These are phyloP conservation scores for Drosophila yooni DNA, from an alignment of 2,888 invertebrate genomes.

Conservation along the genomic window DNA sequence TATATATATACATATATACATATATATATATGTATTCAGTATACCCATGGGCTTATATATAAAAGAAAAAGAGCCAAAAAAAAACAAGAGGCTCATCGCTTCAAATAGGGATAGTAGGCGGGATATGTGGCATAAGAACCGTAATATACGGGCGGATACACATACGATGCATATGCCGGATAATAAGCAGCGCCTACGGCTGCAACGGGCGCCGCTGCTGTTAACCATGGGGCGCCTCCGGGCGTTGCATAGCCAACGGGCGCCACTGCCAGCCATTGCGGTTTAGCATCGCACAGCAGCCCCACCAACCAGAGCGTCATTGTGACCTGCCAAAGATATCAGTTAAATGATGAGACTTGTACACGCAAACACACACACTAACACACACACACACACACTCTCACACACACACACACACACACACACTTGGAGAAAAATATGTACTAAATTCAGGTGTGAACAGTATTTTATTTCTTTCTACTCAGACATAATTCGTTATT, in stretches of 20 bases:
- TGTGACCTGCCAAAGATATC: conserved; percentile 48
- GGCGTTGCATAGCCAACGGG: conserved; percentile 70
- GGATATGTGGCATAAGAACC: conserved; percentile 74
- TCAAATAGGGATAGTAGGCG: conserved; percentile 65
- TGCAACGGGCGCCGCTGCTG: conserved; percentile 37
- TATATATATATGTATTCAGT: not conserved
- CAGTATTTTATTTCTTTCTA: not conserved
- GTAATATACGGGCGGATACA: conserved; percentile 69
- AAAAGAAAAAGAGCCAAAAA: conserved; percentile 8
- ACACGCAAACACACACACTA: conserved; percentile 1
- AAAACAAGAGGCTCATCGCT: conserved; percentile 54
- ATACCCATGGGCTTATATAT: not conserved
- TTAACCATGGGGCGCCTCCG: conserved; percentile 50
- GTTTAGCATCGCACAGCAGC: conserved; percentile 50
- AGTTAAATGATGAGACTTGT: not conserved
- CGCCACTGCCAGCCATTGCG: conserved; percentile 64
- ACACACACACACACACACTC: not conserved
- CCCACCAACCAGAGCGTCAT: conserved; percentile 35
- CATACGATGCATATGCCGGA: conserved; percentile 71
- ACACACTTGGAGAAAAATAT: not conserved
- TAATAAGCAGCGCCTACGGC: conserved; percentile 58
- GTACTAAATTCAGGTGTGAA: not conserved
- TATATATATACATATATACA: conserved; percentile 5
- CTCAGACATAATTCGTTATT: not conserved
- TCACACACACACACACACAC: not conserved